Percentiles rank a stretch among this genome's conserved stretches.
phyloP scores from a whole-genome alignment of 2,888 invertebrate genomes.

The Thera britannica region DNA sequence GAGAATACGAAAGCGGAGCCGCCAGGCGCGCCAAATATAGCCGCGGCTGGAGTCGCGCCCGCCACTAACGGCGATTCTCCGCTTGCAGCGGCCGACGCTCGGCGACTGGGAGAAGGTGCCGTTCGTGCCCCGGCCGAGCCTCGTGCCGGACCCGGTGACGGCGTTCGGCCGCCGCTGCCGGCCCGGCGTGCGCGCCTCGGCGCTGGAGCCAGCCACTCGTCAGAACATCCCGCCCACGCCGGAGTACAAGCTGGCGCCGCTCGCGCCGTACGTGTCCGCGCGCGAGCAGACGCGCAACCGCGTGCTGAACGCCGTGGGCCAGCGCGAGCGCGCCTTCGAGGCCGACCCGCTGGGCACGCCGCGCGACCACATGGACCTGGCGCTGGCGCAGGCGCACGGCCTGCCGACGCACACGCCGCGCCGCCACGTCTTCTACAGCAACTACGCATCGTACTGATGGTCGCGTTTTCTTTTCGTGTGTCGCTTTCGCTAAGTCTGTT shows the following conservation, averaged over 20 bases:
- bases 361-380: conserved; percentile 87
- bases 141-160: conserved; percentile 93
- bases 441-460: conserved; percentile 79
- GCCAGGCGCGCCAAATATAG: conserved; percentile 85
- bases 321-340: conserved; percentile 84
- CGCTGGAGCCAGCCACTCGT: conserved; percentile 83
- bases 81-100: conserved; percentile 89
- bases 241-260: conserved; percentile 84
- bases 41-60: conserved; percentile 80
- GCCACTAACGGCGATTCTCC: conserved; percentile 83
- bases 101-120: conserved; percentile 96
- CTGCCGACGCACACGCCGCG: conserved; percentile 77
- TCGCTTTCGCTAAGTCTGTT: conserved; percentile 74
- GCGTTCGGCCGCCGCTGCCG: conserved; percentile 90
- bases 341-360: conserved; percentile 85
- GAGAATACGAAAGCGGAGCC: conserved; percentile 75
- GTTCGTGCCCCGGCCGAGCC: conserved; percentile 93
- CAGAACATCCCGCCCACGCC: conserved; percentile 87
- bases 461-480: conserved; percentile 62
- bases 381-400: conserved; percentile 86
- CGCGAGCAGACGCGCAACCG: conserved; percentile 87
- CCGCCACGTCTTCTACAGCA: conserved; percentile 82
- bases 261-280: conserved; percentile 88
- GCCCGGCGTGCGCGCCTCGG: conserved; percentile 74
- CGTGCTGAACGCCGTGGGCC: conserved; percentile 85